A percentile compares a stretch with the other conserved stretches of the same genome.
Conservation (phyloP, 2,888 invertebrate genomes). For the Nipponacmea schrenckii region DNA sequence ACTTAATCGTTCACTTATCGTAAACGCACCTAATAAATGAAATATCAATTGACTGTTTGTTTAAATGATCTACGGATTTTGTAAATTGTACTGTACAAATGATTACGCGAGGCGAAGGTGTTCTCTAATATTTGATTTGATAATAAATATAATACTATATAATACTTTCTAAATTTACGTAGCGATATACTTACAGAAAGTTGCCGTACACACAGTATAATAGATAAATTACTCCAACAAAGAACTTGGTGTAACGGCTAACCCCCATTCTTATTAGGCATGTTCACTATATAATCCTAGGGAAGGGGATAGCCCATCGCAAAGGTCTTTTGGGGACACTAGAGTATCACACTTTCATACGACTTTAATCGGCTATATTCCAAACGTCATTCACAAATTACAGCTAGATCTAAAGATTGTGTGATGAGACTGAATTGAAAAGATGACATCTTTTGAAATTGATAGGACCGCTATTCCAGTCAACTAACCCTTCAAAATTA, state of each 20-base stretch:
- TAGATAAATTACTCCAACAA: constrained; percentile 45
- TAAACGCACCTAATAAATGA: too few species aligned
- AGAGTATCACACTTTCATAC: background rate
- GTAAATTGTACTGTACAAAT: too few species aligned
- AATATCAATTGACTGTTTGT: too few species aligned
- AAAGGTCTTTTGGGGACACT: background rate
- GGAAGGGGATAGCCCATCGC: background rate
- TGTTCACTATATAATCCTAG: constrained; percentile 3
- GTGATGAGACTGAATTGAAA: background rate
- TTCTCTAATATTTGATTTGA: too few species aligned
- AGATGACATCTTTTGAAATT: too few species aligned
- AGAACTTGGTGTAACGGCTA: constrained; percentile 43
- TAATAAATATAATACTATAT: too few species aligned
- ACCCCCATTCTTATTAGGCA: constrained; percentile 43
- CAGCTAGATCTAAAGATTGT: background rate
- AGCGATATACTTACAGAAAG: constrained; percentile 48
- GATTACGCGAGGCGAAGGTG: too few species aligned
- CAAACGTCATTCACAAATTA: background rate
- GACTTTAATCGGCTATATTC: constrained; percentile 8
- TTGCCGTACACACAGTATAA: constrained; percentile 53
- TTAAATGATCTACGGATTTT: too few species aligned
- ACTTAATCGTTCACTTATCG: too few species aligned
- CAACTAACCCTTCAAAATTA: too few species aligned
- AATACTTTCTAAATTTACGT: too few species aligned
- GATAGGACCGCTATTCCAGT: too few species aligned